phyloP scores from a whole-genome alignment of 2,113 vertebrate species.

The Candoia aspera region DNA sequence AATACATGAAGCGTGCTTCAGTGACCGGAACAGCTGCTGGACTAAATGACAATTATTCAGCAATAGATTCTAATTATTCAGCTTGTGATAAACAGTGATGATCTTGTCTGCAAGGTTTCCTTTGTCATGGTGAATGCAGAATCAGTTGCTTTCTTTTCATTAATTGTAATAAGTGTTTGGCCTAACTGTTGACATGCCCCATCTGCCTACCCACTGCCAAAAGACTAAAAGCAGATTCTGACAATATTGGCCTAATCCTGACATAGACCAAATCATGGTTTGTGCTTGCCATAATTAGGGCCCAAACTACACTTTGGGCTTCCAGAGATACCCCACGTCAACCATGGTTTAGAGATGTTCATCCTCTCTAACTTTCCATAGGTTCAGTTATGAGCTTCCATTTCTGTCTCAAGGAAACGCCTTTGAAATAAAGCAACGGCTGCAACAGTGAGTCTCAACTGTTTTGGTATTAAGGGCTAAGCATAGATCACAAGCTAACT shows the following conservation, averaged over 20 bases:
- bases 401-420: background rate
- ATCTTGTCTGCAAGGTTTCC: background rate
- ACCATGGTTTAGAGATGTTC: background rate
- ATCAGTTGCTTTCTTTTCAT: background rate
- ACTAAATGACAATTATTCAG: constrained; percentile 1
- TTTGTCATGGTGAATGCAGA: background rate
- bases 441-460: background rate
- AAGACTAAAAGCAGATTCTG: background rate
- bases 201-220: background rate
- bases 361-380: background rate
- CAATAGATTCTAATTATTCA: background rate
- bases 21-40: constrained; percentile 6
- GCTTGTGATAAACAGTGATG: background rate
- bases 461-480: background rate
- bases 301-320: background rate
- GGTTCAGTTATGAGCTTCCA: background rate
- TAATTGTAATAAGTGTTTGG: background rate
- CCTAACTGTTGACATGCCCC: background rate
- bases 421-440: background rate
- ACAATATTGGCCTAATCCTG: background rate
- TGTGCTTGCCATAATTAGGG: background rate
- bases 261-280: background rate
- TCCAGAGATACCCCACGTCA: background rate
- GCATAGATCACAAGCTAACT: background rate
- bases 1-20: background rate